Conservation (phyloP, 53 echinoderm and acorn worm species). For the Echinometra lucunter region DNA sequence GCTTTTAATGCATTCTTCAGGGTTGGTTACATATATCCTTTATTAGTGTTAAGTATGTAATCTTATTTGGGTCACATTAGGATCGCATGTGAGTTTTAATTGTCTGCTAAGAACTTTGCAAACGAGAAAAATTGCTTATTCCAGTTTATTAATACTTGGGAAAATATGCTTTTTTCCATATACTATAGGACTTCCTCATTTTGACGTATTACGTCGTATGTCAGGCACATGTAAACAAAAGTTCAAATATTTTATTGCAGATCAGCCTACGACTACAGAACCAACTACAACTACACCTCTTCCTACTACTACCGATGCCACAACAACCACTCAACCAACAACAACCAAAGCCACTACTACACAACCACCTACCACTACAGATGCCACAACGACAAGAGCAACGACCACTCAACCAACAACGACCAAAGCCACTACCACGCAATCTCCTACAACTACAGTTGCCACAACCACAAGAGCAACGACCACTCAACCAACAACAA, state of each 20-base stretch:
- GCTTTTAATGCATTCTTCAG: too few relatives aligned
- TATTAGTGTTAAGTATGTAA: too few relatives aligned
- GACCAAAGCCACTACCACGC: neutral
- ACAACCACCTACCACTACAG: neutral
- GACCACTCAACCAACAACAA: slow-evolving; percentile 31
- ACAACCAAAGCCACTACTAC: slow-evolving; percentile 17
- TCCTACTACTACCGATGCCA: slow-evolving; percentile 8
- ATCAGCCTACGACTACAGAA: slow-evolving; percentile 15
- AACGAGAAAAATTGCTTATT: too few relatives aligned
- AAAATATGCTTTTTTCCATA: too few relatives aligned
- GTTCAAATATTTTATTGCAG: neutral
- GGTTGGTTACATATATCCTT: too few relatives aligned
- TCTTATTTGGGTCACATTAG: too few relatives aligned
- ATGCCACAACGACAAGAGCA: neutral
- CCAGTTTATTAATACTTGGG: too few relatives aligned
- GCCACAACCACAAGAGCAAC: slow-evolving; percentile 8
- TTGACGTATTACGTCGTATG: too few relatives aligned
- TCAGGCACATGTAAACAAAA: too few relatives aligned
- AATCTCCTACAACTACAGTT: neutral
- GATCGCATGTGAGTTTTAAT: too few relatives aligned
- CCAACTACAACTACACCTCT: neutral
- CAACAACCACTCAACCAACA: slow-evolving; percentile 20
- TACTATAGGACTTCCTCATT: too few relatives aligned
- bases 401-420: slow-evolving; percentile 34
- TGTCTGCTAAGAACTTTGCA: too few relatives aligned